A percentile compares a stretch with the other conserved stretches of the same genome.
Evolutionary conservation across 2,113 vertebrate genomes (phyloP).

Genomic region (Ceyx cyanopectus): DNA sequence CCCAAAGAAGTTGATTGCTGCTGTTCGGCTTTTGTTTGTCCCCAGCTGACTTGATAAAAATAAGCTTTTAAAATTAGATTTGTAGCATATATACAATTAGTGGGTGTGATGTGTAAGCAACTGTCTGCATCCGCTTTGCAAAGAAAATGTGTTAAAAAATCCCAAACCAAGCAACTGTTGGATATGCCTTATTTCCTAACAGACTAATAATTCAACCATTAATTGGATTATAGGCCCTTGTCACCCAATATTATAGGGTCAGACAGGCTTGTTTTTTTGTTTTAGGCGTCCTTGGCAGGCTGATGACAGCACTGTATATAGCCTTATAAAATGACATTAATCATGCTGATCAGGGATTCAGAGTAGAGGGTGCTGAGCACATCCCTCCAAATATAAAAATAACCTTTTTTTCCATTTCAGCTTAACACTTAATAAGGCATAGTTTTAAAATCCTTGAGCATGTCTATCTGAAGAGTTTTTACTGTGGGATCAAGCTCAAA

Average conservation of each 20-base stretch:
- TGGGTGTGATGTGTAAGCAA: background rate
- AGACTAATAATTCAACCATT: background rate
- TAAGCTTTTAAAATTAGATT: slow-evolving; percentile 47
- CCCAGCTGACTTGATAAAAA: slow-evolving; percentile 19
- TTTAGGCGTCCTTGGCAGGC: background rate
- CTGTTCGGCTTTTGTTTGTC: background rate
- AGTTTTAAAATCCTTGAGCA: background rate
- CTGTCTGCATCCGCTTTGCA: background rate
- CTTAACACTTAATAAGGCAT: background rate
- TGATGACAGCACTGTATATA: fast-evolving
- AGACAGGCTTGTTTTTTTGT: background rate
- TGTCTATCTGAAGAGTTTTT: background rate
- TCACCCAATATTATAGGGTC: fast-evolving
- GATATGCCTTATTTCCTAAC: background rate
- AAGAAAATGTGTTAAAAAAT: background rate
- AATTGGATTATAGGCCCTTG: background rate
- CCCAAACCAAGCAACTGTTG: background rate
- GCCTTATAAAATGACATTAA: no score
- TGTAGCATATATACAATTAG: background rate
- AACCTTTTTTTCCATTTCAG: background rate
- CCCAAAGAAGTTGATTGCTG: background rate
- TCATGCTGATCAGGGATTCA: background rate
- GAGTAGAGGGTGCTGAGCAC: background rate
- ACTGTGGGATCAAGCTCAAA: background rate
- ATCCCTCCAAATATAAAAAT: background rate